Base-by-base conservation (phyloP, 2,888 invertebrate species). In the Ornithoptera priamus region DNA sequence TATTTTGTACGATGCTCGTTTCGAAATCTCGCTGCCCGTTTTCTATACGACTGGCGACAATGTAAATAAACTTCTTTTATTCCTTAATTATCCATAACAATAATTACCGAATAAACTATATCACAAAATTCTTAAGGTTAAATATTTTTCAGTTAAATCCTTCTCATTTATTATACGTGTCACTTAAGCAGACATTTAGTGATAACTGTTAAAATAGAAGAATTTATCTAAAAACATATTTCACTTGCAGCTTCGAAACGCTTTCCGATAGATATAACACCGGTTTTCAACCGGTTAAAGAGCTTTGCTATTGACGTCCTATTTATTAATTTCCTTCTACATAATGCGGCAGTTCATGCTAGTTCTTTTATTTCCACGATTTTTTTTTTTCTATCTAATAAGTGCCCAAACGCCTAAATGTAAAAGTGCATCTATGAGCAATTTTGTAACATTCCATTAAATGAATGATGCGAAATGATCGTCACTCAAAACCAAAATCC, bases 341-440 rank as follows among this genome's bases (percentile, higher is more conserved):
- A 75, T 74, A 73, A 76, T 79, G 80, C 87, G 90, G 90, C 90
- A 90, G 89, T 89, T 83, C 82, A 72, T 73, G 89, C 91, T 90
- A 89, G 89, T 88, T 80, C 77, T 73, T 70, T 75, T 72, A 15
- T 46, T 46, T 17, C 42, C 77, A 24, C 67, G 72, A 22, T 22
- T 22, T 58, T 70, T 71, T 76, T 79, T 75, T 82, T 72, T 77
- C 86, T 89, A 89, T 85, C 87, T 89, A 89, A 79, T 77, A 77
- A 75, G 89, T 89, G 89, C 83, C 77, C 76, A 85, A 22, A 87
- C 82, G 72, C 86, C 86, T 89, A 70, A 85, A 76, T 76, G 77
- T 81, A 83, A 81, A 83, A 79, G 89, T 90, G 90, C 88, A 84
- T 79, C 88, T 90, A 89, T 89, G 90, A 90, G 90, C 89, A 87